Evolutionary conservation across 2,888 invertebrate species (phyloP).

Genomic region (Microplitis manilae): DNA sequence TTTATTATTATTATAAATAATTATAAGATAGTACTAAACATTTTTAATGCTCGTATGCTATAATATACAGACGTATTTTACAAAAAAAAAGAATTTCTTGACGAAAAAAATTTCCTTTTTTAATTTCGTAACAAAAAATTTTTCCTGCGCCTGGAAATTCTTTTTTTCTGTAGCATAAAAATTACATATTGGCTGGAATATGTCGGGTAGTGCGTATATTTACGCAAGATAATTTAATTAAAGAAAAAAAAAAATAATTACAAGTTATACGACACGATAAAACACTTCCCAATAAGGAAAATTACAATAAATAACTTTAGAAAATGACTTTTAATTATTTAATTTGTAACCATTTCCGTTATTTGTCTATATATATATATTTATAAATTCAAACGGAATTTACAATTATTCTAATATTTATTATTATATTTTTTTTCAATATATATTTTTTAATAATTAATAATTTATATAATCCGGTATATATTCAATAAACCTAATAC

Average conservation of each 20-base stretch:
- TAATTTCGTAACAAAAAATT: too few species aligned
- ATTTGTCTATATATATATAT: not conserved
- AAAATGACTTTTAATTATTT: conserved; percentile 30
- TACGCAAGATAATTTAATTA: not conserved
- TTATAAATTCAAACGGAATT: not conserved
- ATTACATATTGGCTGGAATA: not conserved
- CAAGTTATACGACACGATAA: conserved; percentile 36
- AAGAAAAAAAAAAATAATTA: conserved; percentile 29
- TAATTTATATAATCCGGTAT: conserved; percentile 1
- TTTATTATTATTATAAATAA: not conserved
- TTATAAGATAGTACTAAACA: too few species aligned
- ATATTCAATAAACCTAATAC: conserved; percentile 3
- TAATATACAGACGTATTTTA: too few species aligned
- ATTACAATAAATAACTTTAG: conserved; percentile 45
- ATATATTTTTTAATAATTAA: not conserved
- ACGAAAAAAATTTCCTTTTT: too few species aligned
- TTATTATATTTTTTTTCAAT: not conserved
- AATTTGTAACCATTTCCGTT: conserved; percentile 13
- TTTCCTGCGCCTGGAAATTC: too few species aligned
- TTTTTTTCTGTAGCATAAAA: not conserved
- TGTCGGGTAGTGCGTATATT: not conserved
- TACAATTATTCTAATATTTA: not conserved
- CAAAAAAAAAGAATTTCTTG: too few species aligned
- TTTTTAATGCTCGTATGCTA: too few species aligned
- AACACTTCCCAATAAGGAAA: conserved; percentile 42